A percentile compares a stretch with the other conserved stretches of the same genome.
phyloP scores from a whole-genome alignment of 2,888 invertebrate species.

The Bibio marci region DNA sequence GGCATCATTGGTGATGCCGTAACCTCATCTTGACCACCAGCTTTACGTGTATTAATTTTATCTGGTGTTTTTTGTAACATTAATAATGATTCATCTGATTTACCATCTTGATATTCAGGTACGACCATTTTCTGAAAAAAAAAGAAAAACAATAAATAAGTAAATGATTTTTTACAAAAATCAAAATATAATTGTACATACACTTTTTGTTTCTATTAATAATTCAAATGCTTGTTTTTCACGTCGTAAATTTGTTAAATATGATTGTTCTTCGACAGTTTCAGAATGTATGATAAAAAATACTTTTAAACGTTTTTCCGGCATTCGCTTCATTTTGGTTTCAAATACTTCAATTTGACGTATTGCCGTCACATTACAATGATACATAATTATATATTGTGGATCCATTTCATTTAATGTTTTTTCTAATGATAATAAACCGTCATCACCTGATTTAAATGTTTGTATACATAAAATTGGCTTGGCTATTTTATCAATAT shows the following conservation, averaged over 20 bases:
- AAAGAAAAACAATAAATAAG: slow-evolving; percentile 7
- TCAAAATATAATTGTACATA: slow-evolving; percentile 31
- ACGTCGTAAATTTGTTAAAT: slow-evolving; percentile 70
- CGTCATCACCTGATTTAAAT: slow-evolving; percentile 50
- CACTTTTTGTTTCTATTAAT: slow-evolving; percentile 82
- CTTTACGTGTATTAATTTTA: slow-evolving; percentile 43
- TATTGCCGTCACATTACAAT: slow-evolving; percentile 71
- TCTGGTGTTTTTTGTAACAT: slow-evolving; percentile 23
- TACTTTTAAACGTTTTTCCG: slow-evolving; percentile 40
- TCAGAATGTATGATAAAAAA: slow-evolving; percentile 82
- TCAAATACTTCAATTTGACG: slow-evolving; percentile 81
- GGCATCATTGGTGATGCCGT: slow-evolving; percentile 16
- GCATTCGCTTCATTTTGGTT: slow-evolving; percentile 33
- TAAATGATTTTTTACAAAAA: background rate
- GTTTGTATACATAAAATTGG: slow-evolving; percentile 62
- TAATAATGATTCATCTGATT: slow-evolving; percentile 43
- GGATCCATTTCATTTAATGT: slow-evolving; percentile 53
- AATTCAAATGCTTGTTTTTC: slow-evolving; percentile 92
- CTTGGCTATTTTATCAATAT: slow-evolving; percentile 37
- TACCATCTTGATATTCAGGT: slow-evolving; percentile 77
- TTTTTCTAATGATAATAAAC: slow-evolving; percentile 51
- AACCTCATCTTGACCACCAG: slow-evolving; percentile 28
- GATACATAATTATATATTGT: slow-evolving; percentile 75
- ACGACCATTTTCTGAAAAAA: slow-evolving; percentile 65
- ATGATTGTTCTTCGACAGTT: slow-evolving; percentile 94